These are phyloP conservation scores for Trochalopteron elliotii DNA, from an alignment of 2,113 vertebrate species.

Conservation along the genomic window DNA sequence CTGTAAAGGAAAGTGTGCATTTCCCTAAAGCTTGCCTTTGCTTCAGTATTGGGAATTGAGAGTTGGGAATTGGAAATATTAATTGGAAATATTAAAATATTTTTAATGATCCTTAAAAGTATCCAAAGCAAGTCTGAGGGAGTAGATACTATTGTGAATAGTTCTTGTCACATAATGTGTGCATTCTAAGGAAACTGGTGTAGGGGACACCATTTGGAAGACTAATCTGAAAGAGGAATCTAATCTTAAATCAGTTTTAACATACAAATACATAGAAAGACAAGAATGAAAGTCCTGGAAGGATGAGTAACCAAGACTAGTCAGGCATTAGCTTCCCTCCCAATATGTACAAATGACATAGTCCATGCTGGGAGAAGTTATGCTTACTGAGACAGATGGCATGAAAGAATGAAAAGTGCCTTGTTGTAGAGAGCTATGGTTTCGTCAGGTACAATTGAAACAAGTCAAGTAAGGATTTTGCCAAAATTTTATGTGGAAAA, in stretches of 20 bases:
- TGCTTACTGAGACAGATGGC: not conserved
- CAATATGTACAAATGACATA: not conserved
- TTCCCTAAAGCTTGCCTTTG: not conserved
- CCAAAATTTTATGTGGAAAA: not conserved
- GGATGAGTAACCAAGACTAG: not conserved
- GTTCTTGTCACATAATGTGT: not conserved
- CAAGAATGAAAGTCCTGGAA: not conserved
- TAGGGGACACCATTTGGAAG: not conserved
- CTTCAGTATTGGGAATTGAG: not conserved
- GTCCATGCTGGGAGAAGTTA: not conserved
- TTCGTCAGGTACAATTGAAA: not conserved
- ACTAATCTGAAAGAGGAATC: not conserved
- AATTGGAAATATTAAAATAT: not conserved
- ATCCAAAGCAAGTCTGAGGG: not conserved
- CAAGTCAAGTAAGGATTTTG: not conserved
- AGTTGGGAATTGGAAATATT: not conserved
- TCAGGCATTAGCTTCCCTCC: not conserved
- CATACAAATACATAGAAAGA: not conserved
- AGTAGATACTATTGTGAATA: not conserved
- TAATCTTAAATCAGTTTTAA: not conserved
- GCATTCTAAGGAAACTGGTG: not conserved
- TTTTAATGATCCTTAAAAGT: not conserved
- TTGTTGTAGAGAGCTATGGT: not conserved
- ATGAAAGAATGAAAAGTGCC: not conserved
- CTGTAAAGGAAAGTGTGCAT: not conserved